Evolutionary conservation across 2,113 vertebrate genomes (phyloP), one percentile per base, ranked within the genome.

Genomic region (Ranitomeya variabilis): DNA sequence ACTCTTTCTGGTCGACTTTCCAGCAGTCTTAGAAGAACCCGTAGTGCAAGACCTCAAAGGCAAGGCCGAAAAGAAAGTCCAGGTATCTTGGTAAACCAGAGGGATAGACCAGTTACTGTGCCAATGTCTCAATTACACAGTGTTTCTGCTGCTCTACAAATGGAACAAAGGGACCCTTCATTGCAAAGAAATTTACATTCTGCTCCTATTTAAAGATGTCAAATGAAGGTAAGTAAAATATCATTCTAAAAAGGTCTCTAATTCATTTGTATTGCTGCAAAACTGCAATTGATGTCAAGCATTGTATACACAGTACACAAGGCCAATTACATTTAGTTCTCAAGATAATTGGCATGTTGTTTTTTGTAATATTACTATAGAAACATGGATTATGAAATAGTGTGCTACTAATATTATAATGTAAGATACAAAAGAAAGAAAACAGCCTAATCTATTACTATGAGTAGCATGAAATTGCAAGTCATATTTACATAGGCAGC

Each of bases 121-220:
- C 87, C 87, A 16, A 89, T 89, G 82, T 52, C 87, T 18, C 73
- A 85, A n/a, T 74, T 85, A 6, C 78, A 71, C 82, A 89, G 87
- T 55, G 73, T 84, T 18, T 79, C 87, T 59, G 81, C 81, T 37
- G 26, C 82, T 59, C 60, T 85, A 66, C 81, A 85, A 18, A 76
- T 7, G 26, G 52, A 89, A n/a, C 74, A 60, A 89, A 83, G 59
- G 23, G 23, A 79, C 11, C 37, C 8, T 59, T 11, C 87, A 62
- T 14, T 59, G 8, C 87, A 88, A 10, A 26, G 55, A 23, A 59
- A 59, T 45, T 54, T 51, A 4, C 51, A 89, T 18, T 69, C 45
- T 0, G 52, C 60, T 23, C 82, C 73, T 21, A 31, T 89, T 45
- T 78, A 79, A 69, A 10, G 51, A 78, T 52, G 9, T 19, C 62